These are phyloP conservation scores for Protodeltote pygarga DNA, from an alignment of 2,888 invertebrate genomes.

Conservation along the genomic window DNA sequence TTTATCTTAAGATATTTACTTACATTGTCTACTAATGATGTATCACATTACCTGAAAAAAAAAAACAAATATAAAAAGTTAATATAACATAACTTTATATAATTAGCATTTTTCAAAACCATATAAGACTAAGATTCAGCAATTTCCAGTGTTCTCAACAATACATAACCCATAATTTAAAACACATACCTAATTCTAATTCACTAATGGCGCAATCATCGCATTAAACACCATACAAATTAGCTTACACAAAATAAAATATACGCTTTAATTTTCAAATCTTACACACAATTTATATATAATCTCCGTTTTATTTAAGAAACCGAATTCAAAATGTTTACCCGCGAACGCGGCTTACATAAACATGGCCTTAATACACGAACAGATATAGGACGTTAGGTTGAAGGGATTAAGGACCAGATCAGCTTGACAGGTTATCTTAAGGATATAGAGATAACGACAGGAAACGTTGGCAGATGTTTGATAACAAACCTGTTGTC, in stretches of 20 bases:
- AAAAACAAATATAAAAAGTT: too few species aligned
- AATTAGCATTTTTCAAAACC: too few species aligned
- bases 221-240: conserved; percentile 34
- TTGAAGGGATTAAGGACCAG: conserved; percentile 24
- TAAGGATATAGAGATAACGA: conserved; percentile 46
- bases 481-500: conserved; percentile 56
- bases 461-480: conserved; percentile 61
- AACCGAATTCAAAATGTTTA: conserved; percentile 37
- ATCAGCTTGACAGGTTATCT: conserved; percentile 31
- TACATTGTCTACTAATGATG: too few species aligned
- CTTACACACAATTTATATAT: conserved; percentile 37
- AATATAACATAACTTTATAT: too few species aligned
- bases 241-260: conserved; percentile 9
- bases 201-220: conserved; percentile 31
- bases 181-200: too few species aligned
- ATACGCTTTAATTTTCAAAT: conserved; percentile 30
- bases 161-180: too few species aligned
- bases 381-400: conserved; percentile 27
- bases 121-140: too few species aligned
- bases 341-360: conserved; percentile 24
- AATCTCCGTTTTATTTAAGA: conserved; percentile 25
- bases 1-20: too few species aligned
- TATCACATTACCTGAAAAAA: too few species aligned
- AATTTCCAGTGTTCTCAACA: too few species aligned
- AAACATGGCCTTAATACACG: conserved; percentile 27